phyloP scores from a whole-genome alignment of 2,113 vertebrate genomes.

The Bubo bubo region DNA sequence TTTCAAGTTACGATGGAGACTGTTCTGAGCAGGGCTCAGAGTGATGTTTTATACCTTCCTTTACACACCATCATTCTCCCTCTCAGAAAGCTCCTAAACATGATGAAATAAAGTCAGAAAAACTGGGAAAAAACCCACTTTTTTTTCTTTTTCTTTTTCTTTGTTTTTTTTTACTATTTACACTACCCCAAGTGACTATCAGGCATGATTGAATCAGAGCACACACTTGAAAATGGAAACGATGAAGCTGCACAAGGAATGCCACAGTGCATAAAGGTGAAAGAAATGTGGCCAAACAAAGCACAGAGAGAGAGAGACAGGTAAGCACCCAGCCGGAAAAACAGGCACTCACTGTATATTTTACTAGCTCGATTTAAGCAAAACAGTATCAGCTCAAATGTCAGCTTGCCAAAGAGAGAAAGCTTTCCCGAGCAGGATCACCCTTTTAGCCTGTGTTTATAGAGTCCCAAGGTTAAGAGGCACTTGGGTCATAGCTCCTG shows the following conservation, averaged over 20 bases:
- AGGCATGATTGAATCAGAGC: neutral
- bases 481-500: constrained; percentile 49
- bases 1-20: neutral
- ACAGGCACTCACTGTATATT: constrained; percentile 10
- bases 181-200: neutral
- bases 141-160: neutral
- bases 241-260: neutral
- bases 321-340: constrained; percentile 10
- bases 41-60: neutral
- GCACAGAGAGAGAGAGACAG: neutral
- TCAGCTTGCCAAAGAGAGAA: constrained; percentile 4
- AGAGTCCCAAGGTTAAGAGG: constrained; percentile 47
- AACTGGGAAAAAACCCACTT: accelerated
- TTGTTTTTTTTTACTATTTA: neutral
- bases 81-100: neutral
- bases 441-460: constrained; percentile 45
- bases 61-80: neutral
- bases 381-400: constrained; percentile 17
- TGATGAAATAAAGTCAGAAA: neutral
- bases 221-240: neutral
- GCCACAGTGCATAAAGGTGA: neutral
- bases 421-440: neutral
- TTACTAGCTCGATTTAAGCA: neutral
- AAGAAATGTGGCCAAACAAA: neutral
- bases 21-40: neutral